Percentiles rank a stretch among this genome's conserved stretches.
phyloP scores from a whole-genome alignment of 1,140 invertebrate species.

The Brachionus plicatilis region DNA sequence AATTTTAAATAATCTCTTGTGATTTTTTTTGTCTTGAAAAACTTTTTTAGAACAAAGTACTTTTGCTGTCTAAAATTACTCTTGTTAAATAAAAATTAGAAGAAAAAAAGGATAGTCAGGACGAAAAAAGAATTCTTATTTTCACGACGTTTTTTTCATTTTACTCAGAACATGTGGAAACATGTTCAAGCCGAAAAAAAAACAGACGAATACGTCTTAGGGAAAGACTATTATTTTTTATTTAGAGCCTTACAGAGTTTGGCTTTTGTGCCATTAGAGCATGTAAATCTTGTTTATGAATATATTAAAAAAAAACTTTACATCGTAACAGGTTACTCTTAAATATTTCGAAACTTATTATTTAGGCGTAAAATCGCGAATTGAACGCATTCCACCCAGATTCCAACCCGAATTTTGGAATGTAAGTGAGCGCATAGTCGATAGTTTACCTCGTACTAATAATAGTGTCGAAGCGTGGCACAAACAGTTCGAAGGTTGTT shows the following conservation, averaged over 20 bases:
- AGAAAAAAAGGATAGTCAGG: background rate
- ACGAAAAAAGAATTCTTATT: background rate
- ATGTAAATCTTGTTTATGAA: background rate
- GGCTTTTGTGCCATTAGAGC: background rate
- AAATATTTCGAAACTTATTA: background rate
- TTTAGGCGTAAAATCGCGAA: background rate
- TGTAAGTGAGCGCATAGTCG: background rate
- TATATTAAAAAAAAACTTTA: background rate
- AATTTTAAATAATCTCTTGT: no score
- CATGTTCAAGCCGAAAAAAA: no score
- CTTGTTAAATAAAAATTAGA: no score
- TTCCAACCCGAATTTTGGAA: background rate
- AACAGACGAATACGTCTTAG: no score
- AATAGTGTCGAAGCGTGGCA: background rate
- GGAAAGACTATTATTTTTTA: no score
- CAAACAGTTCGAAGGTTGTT: background rate
- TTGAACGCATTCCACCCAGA: background rate
- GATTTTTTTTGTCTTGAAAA: no score
- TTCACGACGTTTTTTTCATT: background rate
- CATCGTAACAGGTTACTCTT: background rate
- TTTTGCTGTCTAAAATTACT: no score
- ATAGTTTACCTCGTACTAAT: background rate
- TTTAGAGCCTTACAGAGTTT: no score
- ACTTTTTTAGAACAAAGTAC: no score
- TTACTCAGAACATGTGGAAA: no score